Conservation (phyloP, 2,113 vertebrate species). For the Ailuropoda melanoleuca region DNA sequence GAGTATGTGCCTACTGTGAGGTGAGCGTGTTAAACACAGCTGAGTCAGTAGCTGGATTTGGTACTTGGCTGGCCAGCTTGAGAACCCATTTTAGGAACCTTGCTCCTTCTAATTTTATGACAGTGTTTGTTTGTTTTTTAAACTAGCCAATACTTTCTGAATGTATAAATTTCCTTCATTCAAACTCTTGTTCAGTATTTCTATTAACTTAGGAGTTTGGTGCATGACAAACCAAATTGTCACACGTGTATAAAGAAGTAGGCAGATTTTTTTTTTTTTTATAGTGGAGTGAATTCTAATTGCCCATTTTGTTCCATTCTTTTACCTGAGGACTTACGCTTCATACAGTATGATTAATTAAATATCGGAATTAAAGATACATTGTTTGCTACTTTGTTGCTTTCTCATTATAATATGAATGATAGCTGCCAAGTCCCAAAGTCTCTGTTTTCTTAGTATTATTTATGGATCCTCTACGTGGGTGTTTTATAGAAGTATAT, state of each 20-base stretch:
- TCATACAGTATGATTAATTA: slow-evolving; percentile 31
- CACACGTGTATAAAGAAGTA: neutral
- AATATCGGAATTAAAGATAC: slow-evolving; percentile 21
- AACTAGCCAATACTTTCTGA: neutral
- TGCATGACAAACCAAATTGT: neutral
- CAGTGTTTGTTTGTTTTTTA: neutral
- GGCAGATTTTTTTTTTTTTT: neutral
- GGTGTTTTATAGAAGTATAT: neutral
- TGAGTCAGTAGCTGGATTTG: neutral
- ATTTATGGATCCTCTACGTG: neutral
- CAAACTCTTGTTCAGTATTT: neutral
- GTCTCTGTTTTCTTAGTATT: slow-evolving; percentile 33
- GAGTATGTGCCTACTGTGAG: neutral
- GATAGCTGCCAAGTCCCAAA: neutral
- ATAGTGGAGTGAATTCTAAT: slow-evolving; percentile 18
- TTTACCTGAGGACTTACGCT: slow-evolving; percentile 4
- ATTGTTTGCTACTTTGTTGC: slow-evolving; percentile 25
- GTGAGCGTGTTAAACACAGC: neutral
- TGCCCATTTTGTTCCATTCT: neutral
- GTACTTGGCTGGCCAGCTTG: neutral
- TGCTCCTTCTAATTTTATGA: neutral
- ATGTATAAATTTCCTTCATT: neutral
- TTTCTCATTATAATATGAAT: neutral
- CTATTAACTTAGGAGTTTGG: neutral
- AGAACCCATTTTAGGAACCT: neutral